A percentile compares a stretch with the other conserved stretches of the same genome.
These are phyloP conservation scores for Crambe crambe DNA, from an alignment of 37 sponge, comb jelly and placozoan species.

Conservation along the genomic window DNA sequence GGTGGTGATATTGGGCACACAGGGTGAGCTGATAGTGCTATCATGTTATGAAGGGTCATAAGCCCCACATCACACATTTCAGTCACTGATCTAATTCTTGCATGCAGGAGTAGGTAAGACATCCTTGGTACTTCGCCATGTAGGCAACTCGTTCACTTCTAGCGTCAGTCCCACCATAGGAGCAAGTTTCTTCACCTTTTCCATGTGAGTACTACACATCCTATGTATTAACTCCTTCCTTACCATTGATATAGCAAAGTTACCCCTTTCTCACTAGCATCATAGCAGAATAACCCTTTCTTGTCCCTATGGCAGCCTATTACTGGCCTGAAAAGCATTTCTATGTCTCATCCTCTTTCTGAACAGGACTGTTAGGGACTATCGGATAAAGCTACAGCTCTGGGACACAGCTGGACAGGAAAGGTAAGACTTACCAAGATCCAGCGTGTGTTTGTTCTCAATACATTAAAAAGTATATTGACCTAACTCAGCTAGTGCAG, in stretches of 20 bases:
- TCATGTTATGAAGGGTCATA: background rate
- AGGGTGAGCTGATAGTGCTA: constrained; percentile 45
- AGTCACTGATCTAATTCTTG: background rate
- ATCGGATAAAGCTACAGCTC: constrained; percentile 68
- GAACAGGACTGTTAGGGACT: constrained; percentile 58
- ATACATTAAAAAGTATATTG: no score
- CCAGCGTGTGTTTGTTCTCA: no score
- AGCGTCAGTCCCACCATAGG: constrained; percentile 87
- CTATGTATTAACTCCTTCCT: background rate
- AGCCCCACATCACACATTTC: background rate
- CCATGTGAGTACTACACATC: constrained; percentile 71
- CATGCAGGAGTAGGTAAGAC: constrained; percentile 91
- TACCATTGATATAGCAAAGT: no score
- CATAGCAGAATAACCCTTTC: no score
- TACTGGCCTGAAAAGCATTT: no score
- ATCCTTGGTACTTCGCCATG: constrained; percentile 83
- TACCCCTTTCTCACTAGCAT: background rate
- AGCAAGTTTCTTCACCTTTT: constrained; percentile 92
- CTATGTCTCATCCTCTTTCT: no score
- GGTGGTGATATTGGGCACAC: constrained; percentile 84
- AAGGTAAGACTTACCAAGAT: no score
- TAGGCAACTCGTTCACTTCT: constrained; percentile 68
- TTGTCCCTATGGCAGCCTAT: no score
- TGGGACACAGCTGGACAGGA: constrained; percentile 93
- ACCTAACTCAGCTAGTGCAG: no score